Percentiles rank a stretch among this genome's conserved stretches.
These are phyloP conservation scores for Trematocara unimaculatum DNA, from an alignment of 2,113 vertebrate genomes.

Conservation along the genomic window DNA sequence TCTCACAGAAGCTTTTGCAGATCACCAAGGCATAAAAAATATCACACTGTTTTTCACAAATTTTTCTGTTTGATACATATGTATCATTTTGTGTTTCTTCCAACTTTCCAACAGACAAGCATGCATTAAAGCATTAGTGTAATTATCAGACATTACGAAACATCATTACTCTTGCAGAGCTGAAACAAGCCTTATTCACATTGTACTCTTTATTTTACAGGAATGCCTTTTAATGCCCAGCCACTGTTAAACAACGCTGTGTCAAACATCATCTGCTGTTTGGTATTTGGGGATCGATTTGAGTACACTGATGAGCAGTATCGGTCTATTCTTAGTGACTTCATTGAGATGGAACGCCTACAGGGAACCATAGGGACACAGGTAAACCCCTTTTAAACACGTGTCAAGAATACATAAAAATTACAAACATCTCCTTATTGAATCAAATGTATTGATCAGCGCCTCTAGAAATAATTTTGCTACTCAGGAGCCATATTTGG, in stretches of 20 bases:
- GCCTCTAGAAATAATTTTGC: not conserved
- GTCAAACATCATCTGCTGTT: not conserved
- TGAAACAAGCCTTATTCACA: not conserved
- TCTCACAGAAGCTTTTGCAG: not conserved
- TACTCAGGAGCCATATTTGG: not conserved
- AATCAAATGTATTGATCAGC: not conserved
- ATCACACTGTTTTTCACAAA: not conserved
- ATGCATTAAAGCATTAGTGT: not conserved
- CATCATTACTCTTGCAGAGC: not conserved
- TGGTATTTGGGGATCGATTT: not conserved
- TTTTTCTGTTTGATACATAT: not conserved
- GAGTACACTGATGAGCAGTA: not conserved
- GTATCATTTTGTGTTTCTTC: not conserved
- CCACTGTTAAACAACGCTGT: not conserved
- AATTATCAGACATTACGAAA: not conserved
- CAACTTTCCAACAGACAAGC: not conserved
- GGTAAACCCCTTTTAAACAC: not conserved
- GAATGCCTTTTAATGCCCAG: not conserved
- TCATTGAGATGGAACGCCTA: not conserved
- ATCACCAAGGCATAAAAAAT: not conserved
- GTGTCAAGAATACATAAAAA: not conserved
- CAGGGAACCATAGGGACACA: not conserved
- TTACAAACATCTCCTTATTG: not conserved
- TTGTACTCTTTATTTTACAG: not conserved
- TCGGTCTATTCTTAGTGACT: not conserved